Percentiles rank a stretch among this genome's conserved stretches.
phyloP scores from a whole-genome alignment of 1,140 invertebrate genomes.

The Trichoplusia ni region DNA sequence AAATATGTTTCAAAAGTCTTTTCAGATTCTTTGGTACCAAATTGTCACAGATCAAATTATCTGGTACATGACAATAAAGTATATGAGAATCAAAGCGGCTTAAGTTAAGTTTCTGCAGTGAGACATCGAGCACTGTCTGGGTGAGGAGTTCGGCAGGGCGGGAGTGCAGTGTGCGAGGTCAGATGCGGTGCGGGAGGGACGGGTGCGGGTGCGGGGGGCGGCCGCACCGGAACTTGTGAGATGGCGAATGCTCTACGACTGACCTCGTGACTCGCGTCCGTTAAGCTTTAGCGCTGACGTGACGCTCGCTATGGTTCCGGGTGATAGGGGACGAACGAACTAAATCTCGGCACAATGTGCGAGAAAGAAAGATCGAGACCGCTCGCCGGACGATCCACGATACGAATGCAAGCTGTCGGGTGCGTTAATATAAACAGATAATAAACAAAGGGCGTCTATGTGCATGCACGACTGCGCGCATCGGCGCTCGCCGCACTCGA shows the following conservation, averaged over 20 bases:
- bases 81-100: background rate
- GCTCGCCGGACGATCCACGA: conserved; percentile 76
- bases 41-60: background rate
- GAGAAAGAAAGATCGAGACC: conserved; percentile 65
- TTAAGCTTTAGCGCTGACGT: conserved; percentile 50
- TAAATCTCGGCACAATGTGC: conserved; percentile 59
- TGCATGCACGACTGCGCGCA: conserved; percentile 73
- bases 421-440: conserved; percentile 78
- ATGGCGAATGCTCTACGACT: conserved; percentile 78
- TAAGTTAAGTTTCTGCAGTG: conserved; percentile 14
- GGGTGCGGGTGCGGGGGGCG: conserved; percentile 46
- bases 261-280: conserved; percentile 70
- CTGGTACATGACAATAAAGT: background rate
- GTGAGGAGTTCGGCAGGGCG: conserved; percentile 23
- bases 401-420: conserved; percentile 78
- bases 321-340: conserved; percentile 58
- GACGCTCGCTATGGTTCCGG: conserved; percentile 65
- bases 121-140: conserved; percentile 20
- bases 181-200: conserved; percentile 32
- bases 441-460: conserved; percentile 77
- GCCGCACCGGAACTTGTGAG: conserved; percentile 76
- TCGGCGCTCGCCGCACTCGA: conserved; percentile 78
- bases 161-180: conserved; percentile 28
- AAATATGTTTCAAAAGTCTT: background rate
- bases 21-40: background rate